Evolutionary conservation across 1,140 invertebrate genomes (phyloP).

Genomic region (Trachelipus rathkii): DNA sequence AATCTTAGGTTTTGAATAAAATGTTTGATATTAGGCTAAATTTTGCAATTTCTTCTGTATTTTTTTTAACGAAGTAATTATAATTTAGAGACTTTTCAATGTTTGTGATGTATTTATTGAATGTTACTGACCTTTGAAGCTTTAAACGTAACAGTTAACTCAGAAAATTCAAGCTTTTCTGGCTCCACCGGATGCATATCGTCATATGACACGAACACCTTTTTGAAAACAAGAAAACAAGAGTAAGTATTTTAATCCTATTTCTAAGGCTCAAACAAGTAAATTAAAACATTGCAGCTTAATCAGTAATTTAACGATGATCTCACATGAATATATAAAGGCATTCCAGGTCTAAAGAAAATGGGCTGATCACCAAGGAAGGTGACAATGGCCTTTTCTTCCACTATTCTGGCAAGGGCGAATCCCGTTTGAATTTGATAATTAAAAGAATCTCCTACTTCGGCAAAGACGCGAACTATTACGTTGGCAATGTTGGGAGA

Average conservation of each 20-base stretch:
- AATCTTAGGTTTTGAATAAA: no score
- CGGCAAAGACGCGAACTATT: constrained; percentile 40
- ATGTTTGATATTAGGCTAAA: no score
- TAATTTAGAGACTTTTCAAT: no score
- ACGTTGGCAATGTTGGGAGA: background rate
- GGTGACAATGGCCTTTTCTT: constrained; percentile 69
- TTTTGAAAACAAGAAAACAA: background rate
- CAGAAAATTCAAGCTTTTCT: constrained; percentile 39
- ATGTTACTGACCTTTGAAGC: background rate
- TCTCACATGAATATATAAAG: constrained; percentile 55
- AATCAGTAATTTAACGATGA: background rate
- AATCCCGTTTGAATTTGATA: constrained; percentile 71
- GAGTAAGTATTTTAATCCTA: background rate
- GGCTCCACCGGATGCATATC: constrained; percentile 61
- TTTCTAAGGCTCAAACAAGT: no score
- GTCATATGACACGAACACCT: constrained; percentile 59
- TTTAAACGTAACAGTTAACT: constrained; percentile 33
- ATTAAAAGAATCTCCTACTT: constrained; percentile 62
- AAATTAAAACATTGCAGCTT: background rate
- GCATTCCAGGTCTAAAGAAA: constrained; percentile 59
- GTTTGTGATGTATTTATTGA: background rate
- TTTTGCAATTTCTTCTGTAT: no score
- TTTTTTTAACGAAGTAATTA: no score
- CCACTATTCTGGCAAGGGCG: constrained; percentile 79
- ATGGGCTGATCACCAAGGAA: constrained; percentile 56